Conservation (phyloP, 2,113 vertebrate genomes). For the Lophura nycthemera region DNA sequence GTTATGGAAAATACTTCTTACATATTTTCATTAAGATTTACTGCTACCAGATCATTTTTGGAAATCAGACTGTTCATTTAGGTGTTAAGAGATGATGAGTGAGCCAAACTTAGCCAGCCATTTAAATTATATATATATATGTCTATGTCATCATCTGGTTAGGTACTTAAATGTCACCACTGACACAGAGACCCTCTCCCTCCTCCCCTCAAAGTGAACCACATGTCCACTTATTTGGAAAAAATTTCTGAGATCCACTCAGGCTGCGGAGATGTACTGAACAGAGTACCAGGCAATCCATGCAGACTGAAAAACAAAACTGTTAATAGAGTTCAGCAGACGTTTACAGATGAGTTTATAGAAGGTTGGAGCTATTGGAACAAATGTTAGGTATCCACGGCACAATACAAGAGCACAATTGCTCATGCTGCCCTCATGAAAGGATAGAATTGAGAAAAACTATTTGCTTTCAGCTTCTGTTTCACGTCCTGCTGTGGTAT, state of each 20-base stretch:
- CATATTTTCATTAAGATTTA: neutral
- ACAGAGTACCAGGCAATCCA: neutral
- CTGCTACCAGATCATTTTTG: neutral
- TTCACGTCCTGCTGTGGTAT: neutral
- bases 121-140: neutral
- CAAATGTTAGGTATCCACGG: constrained; percentile 1
- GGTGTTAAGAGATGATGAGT: neutral
- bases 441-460: neutral
- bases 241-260: neutral
- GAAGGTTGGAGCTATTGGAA: neutral
- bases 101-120: neutral
- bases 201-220: neutral
- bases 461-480: constrained; percentile 19
- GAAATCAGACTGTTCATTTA: neutral
- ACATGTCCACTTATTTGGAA: neutral
- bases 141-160: neutral
- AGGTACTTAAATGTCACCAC: fast-evolving
- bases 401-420: neutral
- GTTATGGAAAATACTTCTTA: neutral
- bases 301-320: neutral
- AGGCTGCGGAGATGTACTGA: neutral
- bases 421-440: neutral
- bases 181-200: neutral
- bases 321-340: neutral
- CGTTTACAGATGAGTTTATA: neutral